Evolutionary conservation across 2,797 vertebrate species (phyloP).

Genomic region (Carcharodon carcharias): DNA sequence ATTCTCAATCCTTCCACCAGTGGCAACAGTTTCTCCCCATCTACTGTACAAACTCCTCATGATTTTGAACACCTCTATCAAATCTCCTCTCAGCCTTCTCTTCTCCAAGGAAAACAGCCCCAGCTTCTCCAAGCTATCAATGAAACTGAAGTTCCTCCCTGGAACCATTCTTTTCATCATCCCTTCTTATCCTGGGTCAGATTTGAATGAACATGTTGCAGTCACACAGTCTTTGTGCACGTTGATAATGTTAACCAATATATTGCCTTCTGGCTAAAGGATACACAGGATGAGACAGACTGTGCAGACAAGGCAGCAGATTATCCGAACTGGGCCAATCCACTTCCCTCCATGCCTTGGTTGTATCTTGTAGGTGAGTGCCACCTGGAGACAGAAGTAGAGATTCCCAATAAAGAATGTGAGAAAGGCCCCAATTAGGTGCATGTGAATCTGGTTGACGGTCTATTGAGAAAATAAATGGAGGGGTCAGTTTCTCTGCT

Average conservation of each 20-base stretch:
- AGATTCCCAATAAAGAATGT: slow-evolving; percentile 59
- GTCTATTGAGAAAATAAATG: not conserved
- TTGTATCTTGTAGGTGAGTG: slow-evolving; percentile 52
- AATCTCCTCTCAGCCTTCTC: too few relatives aligned
- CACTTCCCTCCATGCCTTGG: slow-evolving; percentile 52
- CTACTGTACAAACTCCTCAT: too few relatives aligned
- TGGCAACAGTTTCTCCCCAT: too few relatives aligned
- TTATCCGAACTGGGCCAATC: slow-evolving; percentile 50
- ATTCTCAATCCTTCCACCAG: too few relatives aligned
- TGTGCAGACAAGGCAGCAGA: slow-evolving; percentile 53
- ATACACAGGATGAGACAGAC: slow-evolving; percentile 60
- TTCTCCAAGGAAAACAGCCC: too few relatives aligned
- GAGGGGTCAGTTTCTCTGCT: not conserved
- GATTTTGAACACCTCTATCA: too few relatives aligned
- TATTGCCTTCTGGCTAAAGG: slow-evolving; percentile 48
- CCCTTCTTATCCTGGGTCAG: not conserved
- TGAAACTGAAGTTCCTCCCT: too few relatives aligned
- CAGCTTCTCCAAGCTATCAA: too few relatives aligned
- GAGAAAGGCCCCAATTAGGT: slow-evolving; percentile 63
- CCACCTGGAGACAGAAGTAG: slow-evolving; percentile 72
- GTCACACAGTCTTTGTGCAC: not conserved
- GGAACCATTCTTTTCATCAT: too few relatives aligned
- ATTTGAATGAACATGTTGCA: not conserved
- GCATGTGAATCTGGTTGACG: slow-evolving; percentile 46
- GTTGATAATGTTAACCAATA: not conserved